phyloP scores from a whole-genome alignment of 23 tunicate species.

The Trididemnum clinides region DNA sequence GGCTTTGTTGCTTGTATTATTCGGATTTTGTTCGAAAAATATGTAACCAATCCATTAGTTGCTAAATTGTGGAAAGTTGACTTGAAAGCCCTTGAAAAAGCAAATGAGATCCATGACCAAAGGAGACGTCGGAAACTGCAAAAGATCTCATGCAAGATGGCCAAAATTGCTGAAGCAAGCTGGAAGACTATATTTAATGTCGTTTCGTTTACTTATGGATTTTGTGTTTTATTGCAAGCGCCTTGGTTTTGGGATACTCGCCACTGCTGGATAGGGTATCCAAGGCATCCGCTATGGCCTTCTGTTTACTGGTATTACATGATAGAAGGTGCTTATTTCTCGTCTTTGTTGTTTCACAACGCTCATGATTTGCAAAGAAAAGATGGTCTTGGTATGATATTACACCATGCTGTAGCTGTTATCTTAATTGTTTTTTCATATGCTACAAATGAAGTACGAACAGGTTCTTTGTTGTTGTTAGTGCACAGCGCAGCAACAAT shows the following conservation, averaged over 20 bases:
- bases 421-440: constrained; percentile 19
- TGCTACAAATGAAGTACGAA: constrained; percentile 9
- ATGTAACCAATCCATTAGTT: not conserved
- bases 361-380: constrained; percentile 18
- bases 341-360: not conserved
- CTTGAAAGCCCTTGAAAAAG: not conserved
- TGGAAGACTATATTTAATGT: constrained; percentile 15
- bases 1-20: not conserved
- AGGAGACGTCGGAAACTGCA: not conserved
- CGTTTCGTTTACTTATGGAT: not conserved
- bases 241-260: constrained; percentile 31
- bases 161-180: constrained; percentile 2
- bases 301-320: constrained; percentile 15
- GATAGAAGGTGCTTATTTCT: constrained; percentile 23
- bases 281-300: not conserved
- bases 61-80: not conserved
- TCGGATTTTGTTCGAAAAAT: constrained; percentile 7
- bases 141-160: not conserved
- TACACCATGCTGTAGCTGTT: constrained; percentile 17
- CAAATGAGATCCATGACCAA: not conserved
- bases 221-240: not conserved
- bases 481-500: constrained; percentile 12
- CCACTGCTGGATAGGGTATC: constrained; percentile 9
- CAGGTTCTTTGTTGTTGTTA: constrained; percentile 15
- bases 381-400: not conserved